These are phyloP conservation scores for Zaprionus tsacasi DNA, from an alignment of 1,140 invertebrate genomes.

Conservation along the genomic window DNA sequence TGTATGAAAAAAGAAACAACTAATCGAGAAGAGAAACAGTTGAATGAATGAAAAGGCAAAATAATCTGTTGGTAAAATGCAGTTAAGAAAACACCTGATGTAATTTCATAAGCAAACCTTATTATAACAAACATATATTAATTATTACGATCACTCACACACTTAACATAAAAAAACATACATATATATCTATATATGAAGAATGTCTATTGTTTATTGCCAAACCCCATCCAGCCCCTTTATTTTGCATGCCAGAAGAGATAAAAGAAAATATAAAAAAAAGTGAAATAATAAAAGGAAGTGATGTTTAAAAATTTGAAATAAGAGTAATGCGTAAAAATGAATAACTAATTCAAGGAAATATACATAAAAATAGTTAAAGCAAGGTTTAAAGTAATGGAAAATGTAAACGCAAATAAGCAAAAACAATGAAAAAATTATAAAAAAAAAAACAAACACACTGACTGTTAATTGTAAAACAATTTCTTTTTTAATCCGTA, in stretches of 20 bases:
- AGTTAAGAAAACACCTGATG: slow-evolving; percentile 67
- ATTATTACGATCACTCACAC: slow-evolving; percentile 51
- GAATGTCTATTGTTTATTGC: slow-evolving; percentile 44
- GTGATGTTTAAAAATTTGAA: slow-evolving; percentile 61
- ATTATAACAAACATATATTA: slow-evolving; percentile 51
- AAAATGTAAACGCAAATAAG: slow-evolving; percentile 59
- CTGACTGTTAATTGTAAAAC: slow-evolving; percentile 84
- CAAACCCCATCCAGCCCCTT: slow-evolving; percentile 9
- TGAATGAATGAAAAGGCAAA: slow-evolving; percentile 12
- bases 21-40: slow-evolving; percentile 9
- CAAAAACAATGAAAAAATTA: slow-evolving; percentile 49
- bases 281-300: slow-evolving; percentile 32
- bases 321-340: slow-evolving; percentile 61
- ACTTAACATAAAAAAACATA: slow-evolving; percentile 1
- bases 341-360: slow-evolving; percentile 67
- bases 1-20: slow-evolving; percentile 15
- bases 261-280: slow-evolving; percentile 18
- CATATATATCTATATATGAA: slow-evolving; percentile 16
- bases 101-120: slow-evolving; percentile 72
- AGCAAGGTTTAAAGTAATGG: slow-evolving; percentile 60
- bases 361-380: slow-evolving; percentile 64
- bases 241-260: slow-evolving; percentile 49
- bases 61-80: slow-evolving; percentile 46
- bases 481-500: slow-evolving; percentile 78
- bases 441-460: slow-evolving; percentile 71